These are phyloP conservation scores for Rotaria macrura DNA, from an alignment of 2,888 invertebrate genomes.

Conservation along the genomic window DNA sequence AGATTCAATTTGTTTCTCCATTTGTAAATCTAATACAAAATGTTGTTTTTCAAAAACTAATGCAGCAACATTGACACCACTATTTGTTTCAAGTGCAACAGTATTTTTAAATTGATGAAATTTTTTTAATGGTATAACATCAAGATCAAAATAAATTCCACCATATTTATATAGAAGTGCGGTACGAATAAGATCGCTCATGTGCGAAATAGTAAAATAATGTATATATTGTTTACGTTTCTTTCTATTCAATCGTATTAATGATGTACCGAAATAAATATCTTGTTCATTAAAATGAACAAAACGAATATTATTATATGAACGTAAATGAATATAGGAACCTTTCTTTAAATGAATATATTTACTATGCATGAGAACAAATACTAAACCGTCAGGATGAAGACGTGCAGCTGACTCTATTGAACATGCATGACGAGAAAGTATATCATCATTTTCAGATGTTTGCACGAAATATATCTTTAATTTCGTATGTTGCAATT, in stretches of 20 bases:
- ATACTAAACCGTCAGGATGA: background rate
- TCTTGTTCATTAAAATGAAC: background rate
- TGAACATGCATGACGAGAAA: conserved; percentile 10
- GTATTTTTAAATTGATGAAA: background rate
- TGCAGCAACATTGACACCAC: background rate
- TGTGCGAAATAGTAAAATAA: background rate
- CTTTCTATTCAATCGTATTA: background rate
- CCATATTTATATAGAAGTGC: conserved; percentile 13
- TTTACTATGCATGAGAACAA: background rate
- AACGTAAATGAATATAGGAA: background rate
- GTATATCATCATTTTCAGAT: background rate
- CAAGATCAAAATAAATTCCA: conserved; percentile 19
- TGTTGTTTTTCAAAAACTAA: conserved; percentile 9
- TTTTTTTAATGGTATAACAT: background rate
- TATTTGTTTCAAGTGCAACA: background rate
- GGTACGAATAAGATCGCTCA: background rate
- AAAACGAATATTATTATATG: background rate
- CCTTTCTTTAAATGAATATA: conserved; percentile 6
- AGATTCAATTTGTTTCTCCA: background rate
- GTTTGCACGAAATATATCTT: conserved; percentile 7
- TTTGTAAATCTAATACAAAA: conserved; percentile 20
- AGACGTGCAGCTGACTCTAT: conserved; percentile 10
- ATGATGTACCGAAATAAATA: background rate
- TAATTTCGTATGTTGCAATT: background rate
- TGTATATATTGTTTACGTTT: background rate